Base-by-base conservation (phyloP, 2,113 vertebrate species). In the Pseudopodoces humilis region DNA sequence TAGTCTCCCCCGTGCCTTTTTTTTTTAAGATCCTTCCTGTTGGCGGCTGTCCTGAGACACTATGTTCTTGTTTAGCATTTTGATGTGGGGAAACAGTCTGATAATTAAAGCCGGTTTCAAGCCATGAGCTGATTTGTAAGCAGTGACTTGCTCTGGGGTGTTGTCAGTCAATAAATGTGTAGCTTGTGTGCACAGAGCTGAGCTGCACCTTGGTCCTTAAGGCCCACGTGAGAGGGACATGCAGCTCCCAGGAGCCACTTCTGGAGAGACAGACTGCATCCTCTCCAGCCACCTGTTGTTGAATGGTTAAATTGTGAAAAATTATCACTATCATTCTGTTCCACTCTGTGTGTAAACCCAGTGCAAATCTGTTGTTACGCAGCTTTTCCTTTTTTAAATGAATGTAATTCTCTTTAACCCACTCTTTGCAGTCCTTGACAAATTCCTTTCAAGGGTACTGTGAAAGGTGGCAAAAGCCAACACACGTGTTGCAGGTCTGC, bases 61-160 rank as follows among this genome's bases (percentile, higher is more conserved):
- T 53, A 92, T 97, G 95, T 97, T 96, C 96, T 96, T 92, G 94
- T 92, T 95, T 94, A 97, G 96, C 93, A 96, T 97, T 97, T 96
- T 96, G 95, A 96, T 97, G 96, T 97, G 95, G 93, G 95, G 95
- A 97, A 96, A 86, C 94, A 96, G 94, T 79, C 91, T 96, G 95
- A 97, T 97, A 96, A 96, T 96, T 96, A 94, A 88, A 96, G 93
- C 93, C 35, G 67, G 91, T 97, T 95, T 95, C 74, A 94, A 96
- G 81, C 67, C 91, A 68, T 76, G 89, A 76, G 94, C 93, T 97
- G 93, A 83, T 94, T 33, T 82, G 91, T 95, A 69, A 64, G 94
- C 91, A 72, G 77, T 49, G 79, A 76, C 91, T 95, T 87, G 91
- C 74, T 94, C 84, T 79, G 87, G 86, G 92, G 78, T 92, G 94